A percentile compares a stretch with the other conserved stretches of the same genome.
Evolutionary conservation across 2,113 vertebrate species (phyloP).

Genomic region (Marmota monax): DNA sequence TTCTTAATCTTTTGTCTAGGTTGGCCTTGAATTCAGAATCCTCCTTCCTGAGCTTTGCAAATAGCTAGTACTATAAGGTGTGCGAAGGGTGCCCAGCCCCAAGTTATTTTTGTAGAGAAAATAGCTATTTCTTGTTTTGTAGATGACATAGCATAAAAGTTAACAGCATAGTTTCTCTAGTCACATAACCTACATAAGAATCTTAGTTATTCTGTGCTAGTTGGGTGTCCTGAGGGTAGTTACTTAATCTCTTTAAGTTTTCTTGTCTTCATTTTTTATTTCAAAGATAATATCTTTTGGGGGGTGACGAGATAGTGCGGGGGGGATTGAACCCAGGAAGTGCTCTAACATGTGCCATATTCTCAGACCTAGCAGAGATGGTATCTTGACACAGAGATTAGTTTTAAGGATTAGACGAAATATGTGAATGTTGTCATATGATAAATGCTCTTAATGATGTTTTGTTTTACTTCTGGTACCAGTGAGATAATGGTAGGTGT

Average conservation of each 20-base stretch:
- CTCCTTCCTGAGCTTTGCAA: no score
- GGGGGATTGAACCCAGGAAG: not conserved
- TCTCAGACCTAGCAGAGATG: no score
- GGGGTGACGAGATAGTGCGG: not conserved
- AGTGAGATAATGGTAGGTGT: not conserved
- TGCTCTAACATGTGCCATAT: no score
- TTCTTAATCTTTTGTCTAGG: no score
- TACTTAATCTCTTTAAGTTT: not conserved
- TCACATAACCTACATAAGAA: not conserved
- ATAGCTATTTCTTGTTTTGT: conserved; percentile 3
- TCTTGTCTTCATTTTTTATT: not conserved
- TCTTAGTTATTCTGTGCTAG: not conserved
- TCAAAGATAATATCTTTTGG: not conserved
- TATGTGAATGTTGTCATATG: not conserved
- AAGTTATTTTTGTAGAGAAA: conserved; percentile 31
- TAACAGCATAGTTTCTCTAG: not conserved
- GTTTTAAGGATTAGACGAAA: conserved; percentile 5
- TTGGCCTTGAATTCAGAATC: no score
- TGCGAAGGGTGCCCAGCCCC: no score
- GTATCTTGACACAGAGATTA: no score
- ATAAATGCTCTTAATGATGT: not conserved
- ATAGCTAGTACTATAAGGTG: no score
- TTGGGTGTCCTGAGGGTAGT: not conserved
- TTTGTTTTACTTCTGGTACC: not conserved
- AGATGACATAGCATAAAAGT: not conserved